These are phyloP conservation scores for Drosophila siamana DNA, from an alignment of 2,888 invertebrate genomes.

Conservation along the genomic window DNA sequence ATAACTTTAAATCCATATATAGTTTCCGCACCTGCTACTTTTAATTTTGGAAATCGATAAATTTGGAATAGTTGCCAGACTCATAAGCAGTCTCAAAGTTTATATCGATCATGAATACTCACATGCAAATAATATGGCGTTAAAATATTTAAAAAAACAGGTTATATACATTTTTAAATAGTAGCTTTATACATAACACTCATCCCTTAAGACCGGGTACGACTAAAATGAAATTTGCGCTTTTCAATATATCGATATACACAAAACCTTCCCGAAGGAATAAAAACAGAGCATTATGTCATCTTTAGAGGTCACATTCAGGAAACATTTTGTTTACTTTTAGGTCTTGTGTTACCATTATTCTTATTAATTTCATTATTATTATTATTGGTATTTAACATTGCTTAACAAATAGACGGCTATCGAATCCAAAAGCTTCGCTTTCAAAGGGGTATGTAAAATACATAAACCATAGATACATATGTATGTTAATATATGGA, in stretches of 20 bases:
- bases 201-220: too few relatives aligned
- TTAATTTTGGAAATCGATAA: not conserved
- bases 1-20: too few relatives aligned
- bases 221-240: not conserved
- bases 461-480: not conserved
- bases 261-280: not conserved
- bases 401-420: constrained; percentile 10
- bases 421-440: not conserved
- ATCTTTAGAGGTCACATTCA: constrained; percentile 64
- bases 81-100: not conserved
- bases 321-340: constrained; percentile 63
- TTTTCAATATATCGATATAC: not conserved
- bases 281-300: constrained; percentile 13
- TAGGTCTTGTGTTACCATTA: constrained; percentile 6
- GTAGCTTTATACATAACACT: too few relatives aligned
- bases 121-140: too few relatives aligned
- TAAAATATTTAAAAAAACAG: too few relatives aligned
- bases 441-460: not conserved
- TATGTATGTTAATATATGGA: too few relatives aligned
- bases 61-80: not conserved
- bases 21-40: not conserved
- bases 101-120: not conserved
- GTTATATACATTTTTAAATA: too few relatives aligned
- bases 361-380: not conserved
- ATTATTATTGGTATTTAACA: not conserved